A percentile compares a stretch with the other conserved stretches of the same genome.
phyloP scores from a whole-genome alignment of 2,113 vertebrate genomes.

The Phrynosoma platyrhinos region DNA sequence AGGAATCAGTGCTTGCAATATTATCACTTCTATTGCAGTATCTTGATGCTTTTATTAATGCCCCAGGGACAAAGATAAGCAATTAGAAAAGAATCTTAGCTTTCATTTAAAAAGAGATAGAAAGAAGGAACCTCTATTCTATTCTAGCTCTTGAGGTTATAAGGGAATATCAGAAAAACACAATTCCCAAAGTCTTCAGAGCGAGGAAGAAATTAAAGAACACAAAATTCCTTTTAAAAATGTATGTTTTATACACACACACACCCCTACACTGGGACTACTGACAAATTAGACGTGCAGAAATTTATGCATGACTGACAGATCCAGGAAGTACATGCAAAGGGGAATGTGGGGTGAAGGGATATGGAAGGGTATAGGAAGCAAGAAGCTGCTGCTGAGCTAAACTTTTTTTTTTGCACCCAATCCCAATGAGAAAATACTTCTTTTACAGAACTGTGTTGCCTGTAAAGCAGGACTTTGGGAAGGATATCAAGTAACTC shows the following conservation, averaged over 20 bases:
- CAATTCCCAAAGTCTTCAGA: constrained; percentile 50
- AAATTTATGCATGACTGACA: neutral
- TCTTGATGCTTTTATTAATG: constrained; percentile 32
- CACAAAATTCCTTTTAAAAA: neutral
- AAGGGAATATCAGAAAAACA: constrained; percentile 53
- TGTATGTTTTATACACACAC: neutral
- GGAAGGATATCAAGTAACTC: neutral
- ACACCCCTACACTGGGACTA: neutral
- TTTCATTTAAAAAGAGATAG: constrained; percentile 1
- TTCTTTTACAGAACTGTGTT: neutral
- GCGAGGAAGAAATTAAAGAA: constrained; percentile 45
- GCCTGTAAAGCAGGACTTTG: neutral
- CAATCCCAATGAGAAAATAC: neutral
- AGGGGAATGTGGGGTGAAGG: too few species aligned
- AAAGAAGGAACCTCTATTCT: neutral
- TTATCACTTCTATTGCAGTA: constrained; percentile 17
- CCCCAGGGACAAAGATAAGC: constrained; percentile 3
- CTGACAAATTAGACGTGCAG: neutral
- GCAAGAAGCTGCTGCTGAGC: neutral
- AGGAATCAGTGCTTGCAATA: constrained; percentile 12
- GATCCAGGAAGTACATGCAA: neutral
- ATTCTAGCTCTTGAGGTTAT: constrained; percentile 28
- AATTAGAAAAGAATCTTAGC: constrained; percentile 16
- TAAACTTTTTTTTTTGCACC: too few species aligned
- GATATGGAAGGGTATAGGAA: neutral